Base-by-base conservation (phyloP, 2,888 invertebrate species). In the Rhingia campestris region DNA sequence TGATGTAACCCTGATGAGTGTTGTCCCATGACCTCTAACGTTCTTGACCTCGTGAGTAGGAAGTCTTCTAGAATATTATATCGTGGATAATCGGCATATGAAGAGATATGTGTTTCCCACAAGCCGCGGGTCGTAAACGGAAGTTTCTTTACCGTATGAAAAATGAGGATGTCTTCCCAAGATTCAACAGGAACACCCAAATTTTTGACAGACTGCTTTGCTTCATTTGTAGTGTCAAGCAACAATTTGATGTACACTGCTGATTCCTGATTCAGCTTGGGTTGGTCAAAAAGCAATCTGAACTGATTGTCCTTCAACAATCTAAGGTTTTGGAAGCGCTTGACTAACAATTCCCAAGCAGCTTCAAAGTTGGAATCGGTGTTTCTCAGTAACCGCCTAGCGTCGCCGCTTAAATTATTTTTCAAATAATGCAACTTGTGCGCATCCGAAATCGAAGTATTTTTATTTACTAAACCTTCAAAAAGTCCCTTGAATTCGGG, bases 401-500 rank as follows among this genome's bases (percentile, higher is more conserved):
- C n/a, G 30, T 63, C 63, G 0, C 49, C 35, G 2, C 35, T 22
- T 35, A 37, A 37, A 22, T 63, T 49, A 2, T 5, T 9, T 9
- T 66, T 66, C 3, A 66, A 4, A 41, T 53, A 66, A 0, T 53
- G n/a, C n/a, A n/a, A n/a, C n/a, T n/a, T n/a, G n/a, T n/a, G n/a
- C n/a, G n/a, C n/a, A n/a, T n/a, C n/a, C n/a, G n/a, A n/a, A n/a
- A n/a, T n/a, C n/a, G n/a, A n/a, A n/a, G n/a, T n/a, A n/a, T n/a
- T n/a, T n/a, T n/a, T n/a, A n/a, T n/a, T n/a, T n/a, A n/a, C n/a
- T n/a, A n/a, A n/a, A n/a, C n/a, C n/a, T n/a, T n/a, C 32, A 6
- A 66, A 67, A 10, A 67, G 35, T 12, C 54, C n/a, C 7, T 5
- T 33, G 14, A 33, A 66, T 33, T 66, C 53, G 4, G 43, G 43